Evolutionary conservation across 2,888 invertebrate genomes (phyloP).

Genomic region (Prosapia bicincta): DNA sequence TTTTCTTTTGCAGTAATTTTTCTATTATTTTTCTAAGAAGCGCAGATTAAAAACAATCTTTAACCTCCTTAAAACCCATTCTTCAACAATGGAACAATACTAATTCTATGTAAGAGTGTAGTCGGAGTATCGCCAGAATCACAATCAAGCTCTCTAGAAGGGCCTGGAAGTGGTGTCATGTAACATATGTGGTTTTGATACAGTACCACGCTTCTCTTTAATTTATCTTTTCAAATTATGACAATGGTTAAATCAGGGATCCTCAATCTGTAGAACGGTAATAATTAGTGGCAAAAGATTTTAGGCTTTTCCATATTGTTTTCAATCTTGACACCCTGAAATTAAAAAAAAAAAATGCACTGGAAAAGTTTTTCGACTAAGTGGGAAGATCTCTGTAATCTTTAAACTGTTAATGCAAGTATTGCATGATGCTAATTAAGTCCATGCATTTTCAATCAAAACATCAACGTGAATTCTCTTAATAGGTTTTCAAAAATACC

Average conservation of each 20-base stretch:
- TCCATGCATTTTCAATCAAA: neutral
- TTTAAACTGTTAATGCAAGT: neutral
- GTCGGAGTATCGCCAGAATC: neutral
- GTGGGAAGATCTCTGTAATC: neutral
- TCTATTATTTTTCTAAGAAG: neutral
- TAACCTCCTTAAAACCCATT: neutral
- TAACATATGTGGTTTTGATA: neutral
- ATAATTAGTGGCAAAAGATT: too few relatives aligned
- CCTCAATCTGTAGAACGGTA: neutral
- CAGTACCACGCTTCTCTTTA: neutral
- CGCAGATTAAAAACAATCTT: neutral
- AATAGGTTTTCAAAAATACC: neutral
- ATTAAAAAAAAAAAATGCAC: neutral
- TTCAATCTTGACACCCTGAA: neutral
- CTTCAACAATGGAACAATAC: neutral
- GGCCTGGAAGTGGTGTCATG: neutral
- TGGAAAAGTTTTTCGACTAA: neutral
- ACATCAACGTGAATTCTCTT: neutral
- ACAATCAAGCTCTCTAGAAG: neutral
- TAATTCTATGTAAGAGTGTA: neutral
- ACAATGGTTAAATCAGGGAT: neutral
- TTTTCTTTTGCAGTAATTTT: neutral
- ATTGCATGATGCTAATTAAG: neutral
- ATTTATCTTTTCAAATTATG: neutral
- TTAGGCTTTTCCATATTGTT: too few relatives aligned